phyloP scores from a whole-genome alignment of 2,113 vertebrate genomes.

The Uropsilus gracilis region DNA sequence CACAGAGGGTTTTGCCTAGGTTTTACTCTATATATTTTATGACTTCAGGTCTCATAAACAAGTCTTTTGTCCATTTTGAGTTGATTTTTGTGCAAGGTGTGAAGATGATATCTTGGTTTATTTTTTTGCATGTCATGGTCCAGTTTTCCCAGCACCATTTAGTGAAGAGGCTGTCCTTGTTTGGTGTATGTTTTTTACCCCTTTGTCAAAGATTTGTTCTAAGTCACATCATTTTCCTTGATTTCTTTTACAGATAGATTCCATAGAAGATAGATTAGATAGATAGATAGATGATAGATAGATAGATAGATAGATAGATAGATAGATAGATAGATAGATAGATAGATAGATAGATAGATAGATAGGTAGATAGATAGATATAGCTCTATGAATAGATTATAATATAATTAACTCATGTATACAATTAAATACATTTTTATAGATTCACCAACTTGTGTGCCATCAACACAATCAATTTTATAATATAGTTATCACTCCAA shows the following conservation, averaged over 20 bases:
- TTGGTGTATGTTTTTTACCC: too few relatives aligned
- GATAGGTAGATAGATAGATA: background rate
- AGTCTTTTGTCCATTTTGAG: too few relatives aligned
- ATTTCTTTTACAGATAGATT: background rate
- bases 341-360: background rate
- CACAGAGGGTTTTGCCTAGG: too few relatives aligned
- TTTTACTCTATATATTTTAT: too few relatives aligned
- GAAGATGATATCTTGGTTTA: too few relatives aligned
- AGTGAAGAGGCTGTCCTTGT: too few relatives aligned
- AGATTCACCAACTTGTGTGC: background rate
- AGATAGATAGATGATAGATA: background rate
- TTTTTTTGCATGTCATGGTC: too few relatives aligned
- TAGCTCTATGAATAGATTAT: background rate
- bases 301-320: background rate
- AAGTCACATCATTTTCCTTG: background rate
- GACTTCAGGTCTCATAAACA: too few relatives aligned
- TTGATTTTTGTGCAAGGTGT: too few relatives aligned
- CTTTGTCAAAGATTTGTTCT: too few relatives aligned
- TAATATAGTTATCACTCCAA: background rate
- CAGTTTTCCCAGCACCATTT: too few relatives aligned
- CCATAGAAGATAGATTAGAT: background rate
- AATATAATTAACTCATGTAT: background rate
- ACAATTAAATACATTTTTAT: background rate
- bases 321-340: background rate
- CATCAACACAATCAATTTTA: background rate